A percentile compares a stretch with the other conserved stretches of the same genome.
These are phyloP conservation scores for Mimas tiliae DNA, from an alignment of 2,888 invertebrate genomes.

Conservation along the genomic window DNA sequence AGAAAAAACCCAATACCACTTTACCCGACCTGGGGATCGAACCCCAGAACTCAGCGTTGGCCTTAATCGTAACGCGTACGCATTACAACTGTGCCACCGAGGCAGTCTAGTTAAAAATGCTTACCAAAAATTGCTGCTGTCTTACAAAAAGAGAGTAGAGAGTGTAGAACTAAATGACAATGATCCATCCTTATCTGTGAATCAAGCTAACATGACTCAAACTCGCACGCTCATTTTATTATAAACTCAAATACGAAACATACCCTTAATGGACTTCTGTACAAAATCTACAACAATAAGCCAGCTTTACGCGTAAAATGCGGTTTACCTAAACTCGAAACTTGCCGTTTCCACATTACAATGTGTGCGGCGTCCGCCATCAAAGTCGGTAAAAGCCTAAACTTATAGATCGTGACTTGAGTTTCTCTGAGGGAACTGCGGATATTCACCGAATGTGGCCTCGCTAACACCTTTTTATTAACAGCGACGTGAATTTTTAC, in stretches of 20 bases:
- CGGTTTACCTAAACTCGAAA: conserved; percentile 25
- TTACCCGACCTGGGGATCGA: too few relatives aligned
- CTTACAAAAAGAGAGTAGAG: too few relatives aligned
- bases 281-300: conserved; percentile 24
- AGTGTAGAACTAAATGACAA: too few relatives aligned
- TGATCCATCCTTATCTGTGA: too few relatives aligned
- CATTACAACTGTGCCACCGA: too few relatives aligned
- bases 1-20: too few relatives aligned
- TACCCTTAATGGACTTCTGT: conserved; percentile 3
- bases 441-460: conserved; percentile 43
- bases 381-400: conserved; percentile 25
- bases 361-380: conserved; percentile 24
- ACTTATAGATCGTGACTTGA: conserved; percentile 36
- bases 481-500: conserved; percentile 47
- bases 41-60: too few relatives aligned
- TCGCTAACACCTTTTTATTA: conserved; percentile 47
- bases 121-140: too few relatives aligned
- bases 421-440: conserved; percentile 37
- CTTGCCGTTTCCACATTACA: conserved; percentile 25
- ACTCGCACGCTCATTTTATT: background rate
- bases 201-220: too few relatives aligned
- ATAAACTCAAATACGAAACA: background rate
- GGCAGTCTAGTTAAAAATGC: too few relatives aligned
- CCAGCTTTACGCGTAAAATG: conserved; percentile 24
- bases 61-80: too few relatives aligned